A percentile compares a stretch with the other conserved stretches of the same genome.
Evolutionary conservation across 1,140 invertebrate genomes (phyloP).

Genomic region (Goniozus legneri): DNA sequence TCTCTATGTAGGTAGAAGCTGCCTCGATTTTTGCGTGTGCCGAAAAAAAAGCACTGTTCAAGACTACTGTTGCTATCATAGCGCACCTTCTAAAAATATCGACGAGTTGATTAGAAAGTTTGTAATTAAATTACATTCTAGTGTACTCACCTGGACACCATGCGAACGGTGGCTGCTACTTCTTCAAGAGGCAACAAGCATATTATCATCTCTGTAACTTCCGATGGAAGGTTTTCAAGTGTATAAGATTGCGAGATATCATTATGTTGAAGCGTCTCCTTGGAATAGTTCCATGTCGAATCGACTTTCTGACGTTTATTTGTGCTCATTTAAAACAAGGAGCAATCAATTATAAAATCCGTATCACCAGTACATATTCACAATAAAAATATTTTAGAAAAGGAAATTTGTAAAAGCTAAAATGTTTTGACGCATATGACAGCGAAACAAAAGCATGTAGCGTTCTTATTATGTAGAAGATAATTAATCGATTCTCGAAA

Average conservation of each 20-base stretch:
- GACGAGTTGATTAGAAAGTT: too few species aligned
- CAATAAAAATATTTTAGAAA: conserved; percentile 6
- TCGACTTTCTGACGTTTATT: conserved; percentile 25
- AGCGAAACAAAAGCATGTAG: conserved; percentile 21
- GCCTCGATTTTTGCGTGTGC: conserved; percentile 28
- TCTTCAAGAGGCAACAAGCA: conserved; percentile 36
- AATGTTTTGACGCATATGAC: conserved; percentile 10
- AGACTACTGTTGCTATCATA: conserved; percentile 33
- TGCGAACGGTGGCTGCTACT: conserved; percentile 35
- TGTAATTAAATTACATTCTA: not conserved
- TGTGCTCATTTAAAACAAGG: conserved; percentile 24
- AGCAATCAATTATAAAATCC: not conserved
- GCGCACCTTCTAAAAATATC: conserved; percentile 32
- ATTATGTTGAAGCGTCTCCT: too few species aligned
- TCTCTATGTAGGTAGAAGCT: conserved; percentile 17
- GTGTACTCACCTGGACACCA: conserved; percentile 41
- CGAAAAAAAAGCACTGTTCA: conserved; percentile 40
- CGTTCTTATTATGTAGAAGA: not conserved
- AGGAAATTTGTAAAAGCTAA: conserved; percentile 28
- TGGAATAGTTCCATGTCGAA: conserved; percentile 10
- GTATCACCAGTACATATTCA: too few species aligned
- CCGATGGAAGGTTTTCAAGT: conserved; percentile 42
- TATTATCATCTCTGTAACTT: conserved; percentile 45
- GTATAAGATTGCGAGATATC: conserved; percentile 15
- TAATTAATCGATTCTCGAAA: too few species aligned